Base-by-base conservation (phyloP, 2,888 invertebrate genomes). In the Odiellus spinosus region DNA sequence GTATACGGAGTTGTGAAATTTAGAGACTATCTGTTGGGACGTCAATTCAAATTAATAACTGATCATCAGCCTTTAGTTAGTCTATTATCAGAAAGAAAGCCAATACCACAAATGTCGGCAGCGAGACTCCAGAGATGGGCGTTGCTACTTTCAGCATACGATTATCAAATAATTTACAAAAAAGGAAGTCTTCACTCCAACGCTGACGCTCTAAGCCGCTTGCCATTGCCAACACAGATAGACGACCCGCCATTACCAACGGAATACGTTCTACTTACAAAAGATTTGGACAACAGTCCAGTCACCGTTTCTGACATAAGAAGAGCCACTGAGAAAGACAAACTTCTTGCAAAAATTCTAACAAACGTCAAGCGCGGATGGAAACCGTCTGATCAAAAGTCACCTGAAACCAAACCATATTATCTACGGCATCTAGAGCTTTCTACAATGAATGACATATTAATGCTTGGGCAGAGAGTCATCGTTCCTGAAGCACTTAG, bases 201-300 rank as follows among this genome's bases (percentile, higher is more conserved):
- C 47, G 62, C 61, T 18, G 62, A 64, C 49, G 55, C 53, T 12
- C 53, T 64, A 15, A 63, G 61, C 3, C 46, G 62, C 2, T 44
- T 60, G 12, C 40, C 40, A 10, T 15, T 46, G 19, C 11, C 21
- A n/a, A 11, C 32, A 15, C 14, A 4, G 15, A 11, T 11, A 19
- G 8, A 21, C 5, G 15, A 32, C 15, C 39, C 18, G 8, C 47
- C 40, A 5, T 12, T 8, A 14, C 33, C 38, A n/a, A 36, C 33
- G 18, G 46, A 41, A 35, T 12, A 34, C n/a, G 46, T 46, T 12
- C 17, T 46, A 12, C 19, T 46, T 10, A 14, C 41, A n/a, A 20
- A 33, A 17, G 45, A 19, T 12, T 33, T 46, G 8, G 46, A 46
- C 18, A 35, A 41, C 14, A 40, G 26, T 34, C 45, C 45, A 21